Evolutionary conservation across 2,888 invertebrate genomes (phyloP), one percentile per base, ranked within the genome.

Genomic region (Linnaemya vulpina): DNA sequence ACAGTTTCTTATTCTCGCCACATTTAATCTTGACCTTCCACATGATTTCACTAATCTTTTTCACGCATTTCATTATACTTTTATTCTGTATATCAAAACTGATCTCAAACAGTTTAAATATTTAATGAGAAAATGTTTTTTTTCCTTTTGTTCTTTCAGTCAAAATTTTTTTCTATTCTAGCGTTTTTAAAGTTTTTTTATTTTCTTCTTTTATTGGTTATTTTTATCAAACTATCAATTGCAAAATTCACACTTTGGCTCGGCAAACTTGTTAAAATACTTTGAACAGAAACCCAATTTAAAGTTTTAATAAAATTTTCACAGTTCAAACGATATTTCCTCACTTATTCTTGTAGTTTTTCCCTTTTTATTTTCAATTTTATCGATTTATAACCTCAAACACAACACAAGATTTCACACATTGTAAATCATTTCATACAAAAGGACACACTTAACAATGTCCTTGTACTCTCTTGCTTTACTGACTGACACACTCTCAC

Each of bases 381-480:
- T 73, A 83, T 77, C 76, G 82, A 83, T 83, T 83, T 82, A 51
- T 65, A 60, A 77, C 82, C 76, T 71, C 71, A 76, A 71, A 73
- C 65, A 83, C 65, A 83, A 77, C 70, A 77, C 13, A 49, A 80
- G 43, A 67, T 84, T 73, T 80, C 75, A 68, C 76, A 84, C 80
- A 76, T 53, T 43, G 73, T 80, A 84, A 80, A 80, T 80, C 71
- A 76, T 60, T 70, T 49, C 53, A 65, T 79, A 60, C 20, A 68
- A 80, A 81, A 81, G 77, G 81, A 70, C 77, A 78, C 65, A 80
- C 68, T 76, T 49, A 51, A 46, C 63, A 75, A 74, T 82, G 85
- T 82, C 85, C 85, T 85, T 85, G 85, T 75, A 75, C 74, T 65
- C 65, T 43, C 53, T 63, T 53, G 87, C 89, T 87, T 55, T 87